Evolutionary conservation across 2,113 vertebrate genomes (phyloP).

Genomic region (Salminus brasiliensis): DNA sequence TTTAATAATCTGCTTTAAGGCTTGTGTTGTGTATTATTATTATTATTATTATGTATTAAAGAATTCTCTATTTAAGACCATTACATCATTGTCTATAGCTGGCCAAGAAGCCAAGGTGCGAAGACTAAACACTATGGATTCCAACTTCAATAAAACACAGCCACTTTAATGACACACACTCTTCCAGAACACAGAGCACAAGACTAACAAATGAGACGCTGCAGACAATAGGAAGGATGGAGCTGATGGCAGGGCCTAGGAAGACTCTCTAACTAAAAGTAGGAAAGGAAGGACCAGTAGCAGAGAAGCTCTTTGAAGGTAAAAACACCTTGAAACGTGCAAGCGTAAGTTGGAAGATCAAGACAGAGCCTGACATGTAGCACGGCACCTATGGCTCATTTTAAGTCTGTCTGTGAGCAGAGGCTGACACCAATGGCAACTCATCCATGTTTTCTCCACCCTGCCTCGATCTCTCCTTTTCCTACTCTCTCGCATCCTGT

Average conservation of each 20-base stretch:
- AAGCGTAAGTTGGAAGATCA: constrained; percentile 53
- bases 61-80: too few relatives aligned
- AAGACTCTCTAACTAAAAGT: constrained; percentile 33
- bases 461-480: not conserved
- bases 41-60: too few relatives aligned
- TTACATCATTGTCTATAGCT: too few relatives aligned
- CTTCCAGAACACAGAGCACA: not conserved
- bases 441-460: not conserved
- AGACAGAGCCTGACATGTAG: constrained; percentile 57
- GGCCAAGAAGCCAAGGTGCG: too few relatives aligned
- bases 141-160: too few relatives aligned
- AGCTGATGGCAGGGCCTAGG: constrained; percentile 30
- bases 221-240: constrained; percentile 1
- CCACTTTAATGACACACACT: not conserved
- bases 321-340: constrained; percentile 62
- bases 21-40: too few relatives aligned
- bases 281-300: constrained; percentile 54
- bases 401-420: constrained; percentile 33
- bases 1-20: too few relatives aligned
- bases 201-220: constrained; percentile 38
- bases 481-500: not conserved
- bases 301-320: constrained; percentile 61
- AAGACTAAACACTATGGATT: too few relatives aligned
- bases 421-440: constrained; percentile 32
- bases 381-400: constrained; percentile 55